Evolutionary conservation across 2,797 vertebrate genomes (phyloP), one percentile per base, ranked within the genome.

Genomic region (Cottoperca gobio): DNA sequence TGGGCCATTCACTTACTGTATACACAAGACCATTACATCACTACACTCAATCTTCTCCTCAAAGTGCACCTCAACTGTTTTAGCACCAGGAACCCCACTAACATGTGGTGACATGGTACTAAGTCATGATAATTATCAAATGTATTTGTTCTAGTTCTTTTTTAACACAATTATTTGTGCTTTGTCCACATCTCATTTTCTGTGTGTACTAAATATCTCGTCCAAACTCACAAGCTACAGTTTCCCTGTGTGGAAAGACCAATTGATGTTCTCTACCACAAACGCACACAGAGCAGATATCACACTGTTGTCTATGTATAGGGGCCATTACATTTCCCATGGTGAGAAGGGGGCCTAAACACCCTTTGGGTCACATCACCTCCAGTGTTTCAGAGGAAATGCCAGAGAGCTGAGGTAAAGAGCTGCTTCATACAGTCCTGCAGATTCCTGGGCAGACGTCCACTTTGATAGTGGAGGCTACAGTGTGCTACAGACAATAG

Each of bases 331-430:
- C 33, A 17, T 77, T 86, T 86, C 65, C 60, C 72, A 60, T 53
- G 66, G 55, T 46, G 49, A 21, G 37, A 31, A 35, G 12, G 46
- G 23, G 48, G 11, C 13, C 37, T 70, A 28, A 81, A 48, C 78
- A 78, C 77, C 49, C 66, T 70, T 53, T 66, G 65, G 85, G 89
- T 90, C 91, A 84, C 70, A 82, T 84, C 88, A 86, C 79, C 82
- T 90, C 64, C 46, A 73, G 59, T 91, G 84, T 91, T 90, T 91
- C 88, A 91, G 81, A 92, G 91, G 92, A 94, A 94, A 94, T 94
- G 85, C 90, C 88, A 86, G 73, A 81, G 69, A 63, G 79, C 78
- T 93, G 88, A 93, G 86, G 80, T 90, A 92, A 86, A 83, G 70
- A 49, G 70, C 79, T 81, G 78, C 65, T 80, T 82, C 39, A 23